Base-by-base conservation (phyloP, 2,113 vertebrate genomes). In the Anarhynchus alexandrinus region DNA sequence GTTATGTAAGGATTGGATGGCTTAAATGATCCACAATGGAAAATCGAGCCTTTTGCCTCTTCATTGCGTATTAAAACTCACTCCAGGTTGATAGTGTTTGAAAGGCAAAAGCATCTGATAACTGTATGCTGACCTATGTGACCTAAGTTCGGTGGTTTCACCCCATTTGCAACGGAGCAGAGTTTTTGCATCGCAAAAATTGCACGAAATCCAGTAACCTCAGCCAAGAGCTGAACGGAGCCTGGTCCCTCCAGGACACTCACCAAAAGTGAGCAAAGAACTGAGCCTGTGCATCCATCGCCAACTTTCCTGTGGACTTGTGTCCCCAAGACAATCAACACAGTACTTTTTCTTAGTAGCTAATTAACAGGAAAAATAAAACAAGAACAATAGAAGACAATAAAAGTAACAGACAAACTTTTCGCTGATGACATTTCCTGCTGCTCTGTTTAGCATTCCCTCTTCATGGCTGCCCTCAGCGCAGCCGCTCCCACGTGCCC, bases 391-490 rank as follows among this genome's bases (percentile, higher is more conserved):
- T 51, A 54, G 40, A 57, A 12, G 21, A 92, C 92, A 91, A 93
- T 40, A 66, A 93, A 97, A 97, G 91, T 1, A 55, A 82, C 0
- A 2, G 81, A 87, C 29, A 32, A 83, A 86, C 64, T 82, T 94
- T 80, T 86, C 70, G 70, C 82, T 5, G 8, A 11, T 55, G 95
- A 47, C 86, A 82, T 94, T 69, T 96, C 29, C 82, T 43, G 64
- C 85, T 70, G 84, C 59, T 86, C 80, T 93, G 86, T 36, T 98
- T 64, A 96, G 84, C 95, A 97, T 83, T 96, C 95, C 74, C 66
- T 69, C 49, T 30, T 49, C 82, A 29, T 42, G 2, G 1, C 73
- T 69, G 91, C 90, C 86, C 93, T 49, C 67, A 3, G 77, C 84
- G 43, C 54, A 34, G 84, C 79, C 65, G 83, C 94, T 96, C 72